Evolutionary conservation across 2,888 invertebrate species (phyloP), one percentile per base, ranked within the genome.

Genomic region (Cerceris ruficornis): DNA sequence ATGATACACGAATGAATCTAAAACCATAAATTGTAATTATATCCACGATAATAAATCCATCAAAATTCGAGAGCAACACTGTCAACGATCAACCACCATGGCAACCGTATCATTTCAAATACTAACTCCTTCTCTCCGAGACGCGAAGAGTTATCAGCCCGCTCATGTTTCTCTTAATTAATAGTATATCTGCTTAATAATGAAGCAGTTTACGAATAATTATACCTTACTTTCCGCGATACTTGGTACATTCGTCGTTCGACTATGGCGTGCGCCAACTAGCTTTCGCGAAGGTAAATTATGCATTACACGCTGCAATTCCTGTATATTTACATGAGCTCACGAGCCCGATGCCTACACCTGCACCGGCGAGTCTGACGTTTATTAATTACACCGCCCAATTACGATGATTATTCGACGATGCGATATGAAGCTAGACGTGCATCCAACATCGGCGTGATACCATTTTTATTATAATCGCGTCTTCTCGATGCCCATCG

Each of bases 361-460:
- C 80, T 80, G 80, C 69, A 55, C 69, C 55, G 64, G 52, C 46
- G 52, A 43, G 49, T n/a, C 77, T 60, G 81, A 82, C 82, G 54
- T 78, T 82, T 78, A 81, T 81, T 82, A 82, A 82, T 82, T 81
- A 64, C 69, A 7, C 55, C 39, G 54, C 28, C 65, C 78, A 65
- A 71, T 60, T 64, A 67, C 67, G 72, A 72, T 59, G 52, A 61
- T 52, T 50, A 64, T 64, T 64, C 64, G 39, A 17, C 39, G 39
- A 50, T 28, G 57, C 8, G 39, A 28, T 39, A 7, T 11, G 28
- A 8, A 39, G 1, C 7, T 57, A 17, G 57, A 17, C 42, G 57
- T 6, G 46, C 46, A 11, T 46, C 11, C 5, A 11, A 46, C 8
- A 11, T 46, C 28, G 4, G 28, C 28, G 4, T 28, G 28, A 28